phyloP scores from a whole-genome alignment of 1,140 invertebrate genomes.

The Bombus confusus region DNA sequence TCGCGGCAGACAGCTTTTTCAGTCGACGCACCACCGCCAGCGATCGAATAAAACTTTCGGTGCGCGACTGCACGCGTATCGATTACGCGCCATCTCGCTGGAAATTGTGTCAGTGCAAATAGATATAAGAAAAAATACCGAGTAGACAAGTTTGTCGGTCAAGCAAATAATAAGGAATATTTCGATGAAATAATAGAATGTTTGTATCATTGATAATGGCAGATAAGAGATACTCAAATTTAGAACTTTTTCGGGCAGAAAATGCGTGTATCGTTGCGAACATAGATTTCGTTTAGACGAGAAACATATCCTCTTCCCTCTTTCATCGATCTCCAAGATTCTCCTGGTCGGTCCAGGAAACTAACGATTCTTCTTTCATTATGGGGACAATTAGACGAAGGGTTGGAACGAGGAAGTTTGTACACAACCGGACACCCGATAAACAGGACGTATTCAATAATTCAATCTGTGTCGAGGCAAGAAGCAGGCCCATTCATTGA shows the following conservation, averaged over 20 bases:
- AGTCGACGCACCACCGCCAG: background rate
- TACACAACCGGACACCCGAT: background rate
- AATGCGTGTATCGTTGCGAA: background rate
- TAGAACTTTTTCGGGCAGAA: background rate
- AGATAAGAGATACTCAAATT: background rate
- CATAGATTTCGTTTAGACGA: too few relatives aligned
- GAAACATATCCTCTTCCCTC: background rate
- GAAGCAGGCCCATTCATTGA: constrained; percentile 12
- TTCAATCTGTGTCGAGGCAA: constrained; percentile 17
- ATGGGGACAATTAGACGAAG: constrained; percentile 14
- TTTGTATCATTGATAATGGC: background rate
- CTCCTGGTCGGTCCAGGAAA: constrained; percentile 6
- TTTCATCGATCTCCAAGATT: background rate
- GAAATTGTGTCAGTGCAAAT: too few relatives aligned
- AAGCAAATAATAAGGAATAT: background rate
- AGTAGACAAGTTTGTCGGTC: background rate
- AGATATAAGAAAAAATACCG: background rate
- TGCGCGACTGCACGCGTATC: too few relatives aligned
- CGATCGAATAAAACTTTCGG: constrained; percentile 3
- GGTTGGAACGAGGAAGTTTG: constrained; percentile 44
- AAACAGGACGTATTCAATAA: constrained; percentile 36
- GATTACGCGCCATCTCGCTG: background rate
- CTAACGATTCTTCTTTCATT: constrained; percentile 9
- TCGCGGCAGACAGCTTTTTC: constrained; percentile 2
- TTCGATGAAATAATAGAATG: background rate